Base-by-base conservation (phyloP, 2,113 vertebrate genomes). In the Oriolus oriolus region DNA sequence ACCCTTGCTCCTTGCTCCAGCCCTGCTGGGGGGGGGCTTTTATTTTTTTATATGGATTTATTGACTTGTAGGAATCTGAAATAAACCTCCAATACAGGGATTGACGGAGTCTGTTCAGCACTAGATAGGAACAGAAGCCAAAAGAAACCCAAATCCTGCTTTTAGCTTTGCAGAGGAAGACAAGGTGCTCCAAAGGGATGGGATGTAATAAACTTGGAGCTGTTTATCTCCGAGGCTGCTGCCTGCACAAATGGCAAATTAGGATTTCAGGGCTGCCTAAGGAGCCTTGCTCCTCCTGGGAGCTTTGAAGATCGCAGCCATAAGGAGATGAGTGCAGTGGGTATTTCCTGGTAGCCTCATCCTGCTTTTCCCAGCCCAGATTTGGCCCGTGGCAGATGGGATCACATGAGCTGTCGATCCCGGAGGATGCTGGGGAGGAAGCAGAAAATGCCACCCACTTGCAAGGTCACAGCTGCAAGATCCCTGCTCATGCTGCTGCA, bases 401-500 rank as follows among this genome's bases (percentile, higher is more conserved):
- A 90, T 92, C 93, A 93, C 84, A 49, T 81, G 94, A 93, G 90
- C 87, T 24, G 75, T 13, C 7, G 21, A 94, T 95, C 95, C 90
- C 94, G 0, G 53, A 87, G 93, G 96, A 95, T 56, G 87, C 94
- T 8, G 82, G 69, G 84, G 64, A 96, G 96, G 96, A 97, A 97
- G 83, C 85, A 82, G 82, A 66, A 94, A 93, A 97, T 94, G 96
- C 95, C 96, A 97, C 95, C 94, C 97, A 96, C 97, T 93, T 88
- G 23, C 83, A 97, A 95, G 95, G 95, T 97, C 97, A 97, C 95
- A 97, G 94, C 95, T 97, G 96, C 45, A 19, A 91, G 96, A 94
- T 95, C 88, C 82, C 91, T 24, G 83, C 89, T 94, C 74, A n/a
- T 0, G 63, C 85, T 89, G 84, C 85, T 35, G 84, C 69, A 3